phyloP scores from a whole-genome alignment of 2,888 invertebrate species.

The Lordiphosa andalusiaca region DNA sequence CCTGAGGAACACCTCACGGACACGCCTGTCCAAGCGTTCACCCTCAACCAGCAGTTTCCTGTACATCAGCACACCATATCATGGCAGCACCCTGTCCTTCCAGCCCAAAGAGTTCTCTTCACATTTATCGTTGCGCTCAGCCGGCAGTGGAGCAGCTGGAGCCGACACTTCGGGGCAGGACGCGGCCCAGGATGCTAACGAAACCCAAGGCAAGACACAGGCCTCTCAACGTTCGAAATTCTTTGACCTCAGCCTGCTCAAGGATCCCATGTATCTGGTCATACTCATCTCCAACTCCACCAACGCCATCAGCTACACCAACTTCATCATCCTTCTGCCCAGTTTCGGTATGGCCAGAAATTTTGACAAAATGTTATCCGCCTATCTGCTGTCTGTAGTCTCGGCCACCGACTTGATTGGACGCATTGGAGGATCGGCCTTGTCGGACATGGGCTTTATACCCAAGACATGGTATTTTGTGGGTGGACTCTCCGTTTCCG shows the following conservation, averaged over 20 bases:
- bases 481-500: conserved; percentile 88
- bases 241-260: conserved; percentile 87
- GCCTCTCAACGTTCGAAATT: conserved; percentile 81
- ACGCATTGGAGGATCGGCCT: conserved; percentile 90
- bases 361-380: conserved; percentile 86
- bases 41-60: conserved; percentile 91
- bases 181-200: conserved; percentile 59
- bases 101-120: conserved; percentile 89
- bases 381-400: conserved; percentile 89
- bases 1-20: conserved; percentile 76
- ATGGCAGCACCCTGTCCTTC: conserved; percentile 90
- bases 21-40: conserved; percentile 84
- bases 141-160: conserved; percentile 81
- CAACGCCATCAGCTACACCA: conserved; percentile 92
- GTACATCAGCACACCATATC: conserved; percentile 91
- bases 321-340: conserved; percentile 90
- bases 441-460: conserved; percentile 88
- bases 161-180: conserved; percentile 41
- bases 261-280: conserved; percentile 90
- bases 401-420: conserved; percentile 90
- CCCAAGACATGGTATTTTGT: conserved; percentile 92
- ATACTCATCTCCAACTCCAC: conserved; percentile 92
- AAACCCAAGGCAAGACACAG: conserved; percentile 25
- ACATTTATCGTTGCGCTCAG: conserved; percentile 87
- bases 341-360: conserved; percentile 87